Evolutionary conservation across 2,888 invertebrate genomes (phyloP).

Genomic region (Lordiphosa fenestrarum): DNA sequence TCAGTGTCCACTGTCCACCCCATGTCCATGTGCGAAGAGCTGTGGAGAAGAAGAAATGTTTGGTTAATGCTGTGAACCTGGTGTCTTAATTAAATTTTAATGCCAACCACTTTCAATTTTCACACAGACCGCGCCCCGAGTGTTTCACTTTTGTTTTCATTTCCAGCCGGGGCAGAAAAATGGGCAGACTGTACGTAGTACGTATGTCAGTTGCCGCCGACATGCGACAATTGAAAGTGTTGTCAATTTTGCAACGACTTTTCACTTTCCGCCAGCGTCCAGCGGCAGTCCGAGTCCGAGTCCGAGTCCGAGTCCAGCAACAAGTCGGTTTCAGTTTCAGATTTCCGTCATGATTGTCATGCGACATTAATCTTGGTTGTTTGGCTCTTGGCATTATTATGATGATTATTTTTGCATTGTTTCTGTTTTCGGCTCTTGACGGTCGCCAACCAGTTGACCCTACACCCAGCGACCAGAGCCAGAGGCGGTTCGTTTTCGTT

Average conservation of each 20-base stretch:
- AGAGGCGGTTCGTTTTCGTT: slow-evolving; percentile 32
- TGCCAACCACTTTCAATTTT: slow-evolving; percentile 52
- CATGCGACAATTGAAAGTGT: slow-evolving; percentile 68
- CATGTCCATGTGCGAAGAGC: no score
- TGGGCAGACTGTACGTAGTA: slow-evolving; percentile 29
- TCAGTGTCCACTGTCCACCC: no score
- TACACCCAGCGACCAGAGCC: slow-evolving; percentile 10
- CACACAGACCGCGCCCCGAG: slow-evolving; percentile 1
- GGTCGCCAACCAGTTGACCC: slow-evolving; percentile 40
- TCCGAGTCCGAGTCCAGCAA: no score
- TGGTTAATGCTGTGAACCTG: slow-evolving; percentile 52
- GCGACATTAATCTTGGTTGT: slow-evolving; percentile 62
- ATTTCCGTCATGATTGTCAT: slow-evolving; percentile 72
- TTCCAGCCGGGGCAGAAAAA: slow-evolving; percentile 42
- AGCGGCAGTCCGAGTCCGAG: slow-evolving; percentile 16
- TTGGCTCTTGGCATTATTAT: slow-evolving; percentile 43
- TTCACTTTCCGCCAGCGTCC: slow-evolving; percentile 29
- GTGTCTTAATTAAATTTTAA: slow-evolving; percentile 67
- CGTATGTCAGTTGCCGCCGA: slow-evolving; percentile 21
- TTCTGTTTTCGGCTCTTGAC: slow-evolving; percentile 22
- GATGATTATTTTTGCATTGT: slow-evolving; percentile 59
- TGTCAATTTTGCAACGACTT: slow-evolving; percentile 55
- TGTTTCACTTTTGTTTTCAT: slow-evolving; percentile 68
- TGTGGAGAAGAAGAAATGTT: no score
- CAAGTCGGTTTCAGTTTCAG: slow-evolving; percentile 36